Percentiles rank a stretch among this genome's conserved stretches.
phyloP scores from a whole-genome alignment of 2,113 vertebrate species.

The Andinoacara biseriatus region DNA sequence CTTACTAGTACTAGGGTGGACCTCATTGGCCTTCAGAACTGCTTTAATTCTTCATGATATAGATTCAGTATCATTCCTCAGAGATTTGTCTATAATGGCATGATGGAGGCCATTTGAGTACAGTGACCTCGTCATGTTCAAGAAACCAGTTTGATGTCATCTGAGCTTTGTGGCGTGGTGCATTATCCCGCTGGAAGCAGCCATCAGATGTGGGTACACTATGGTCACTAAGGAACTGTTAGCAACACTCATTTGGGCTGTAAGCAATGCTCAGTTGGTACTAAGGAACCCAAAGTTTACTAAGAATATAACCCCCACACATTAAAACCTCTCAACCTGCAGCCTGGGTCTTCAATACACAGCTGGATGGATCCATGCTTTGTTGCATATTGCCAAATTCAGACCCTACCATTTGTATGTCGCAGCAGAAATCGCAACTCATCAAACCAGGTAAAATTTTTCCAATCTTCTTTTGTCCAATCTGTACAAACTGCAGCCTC shows the following conservation, averaged over 20 bases:
- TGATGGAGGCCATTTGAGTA: background rate
- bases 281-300: background rate
- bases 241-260: background rate
- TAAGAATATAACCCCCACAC: background rate
- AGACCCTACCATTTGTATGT: background rate
- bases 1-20: background rate
- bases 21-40: background rate
- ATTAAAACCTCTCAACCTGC: background rate
- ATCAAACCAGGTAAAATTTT: background rate
- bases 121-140: fast-evolving
- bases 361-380: background rate
- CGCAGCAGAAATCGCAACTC: background rate
- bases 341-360: background rate
- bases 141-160: background rate
- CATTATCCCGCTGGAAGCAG: background rate
- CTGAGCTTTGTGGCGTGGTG: background rate
- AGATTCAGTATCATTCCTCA: background rate
- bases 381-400: background rate
- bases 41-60: background rate
- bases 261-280: background rate
- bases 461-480: background rate
- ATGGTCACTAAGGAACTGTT: too few species aligned
- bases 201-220: background rate
- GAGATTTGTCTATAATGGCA: background rate
- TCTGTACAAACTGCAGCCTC: background rate